These are phyloP conservation scores for Lepidochitona cinerea DNA, from an alignment of 2,888 invertebrate species.

Conservation along the genomic window DNA sequence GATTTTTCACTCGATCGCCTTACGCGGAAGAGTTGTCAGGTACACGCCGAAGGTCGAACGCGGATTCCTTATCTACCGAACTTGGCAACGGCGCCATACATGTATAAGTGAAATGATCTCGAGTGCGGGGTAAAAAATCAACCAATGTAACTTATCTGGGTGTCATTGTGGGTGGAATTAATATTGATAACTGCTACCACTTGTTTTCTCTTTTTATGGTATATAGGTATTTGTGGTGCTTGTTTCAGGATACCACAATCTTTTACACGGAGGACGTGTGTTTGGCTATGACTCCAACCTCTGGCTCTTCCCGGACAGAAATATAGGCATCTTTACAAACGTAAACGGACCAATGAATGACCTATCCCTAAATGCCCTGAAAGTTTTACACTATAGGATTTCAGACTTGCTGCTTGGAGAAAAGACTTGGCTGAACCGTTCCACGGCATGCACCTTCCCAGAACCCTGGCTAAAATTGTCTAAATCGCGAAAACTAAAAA, in stretches of 20 bases:
- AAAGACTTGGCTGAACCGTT: slow-evolving; percentile 58
- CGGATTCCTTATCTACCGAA: no score
- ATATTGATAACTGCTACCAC: no score
- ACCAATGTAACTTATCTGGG: no score
- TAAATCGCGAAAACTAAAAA: neutral
- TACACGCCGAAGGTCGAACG: no score
- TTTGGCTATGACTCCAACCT: slow-evolving; percentile 62
- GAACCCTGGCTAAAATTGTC: slow-evolving; percentile 44
- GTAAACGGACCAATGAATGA: slow-evolving; percentile 59
- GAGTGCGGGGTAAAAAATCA: no score
- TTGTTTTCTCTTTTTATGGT: no score
- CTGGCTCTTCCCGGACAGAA: slow-evolving; percentile 62
- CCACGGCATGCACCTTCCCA: slow-evolving; percentile 61
- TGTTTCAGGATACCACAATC: slow-evolving; percentile 54
- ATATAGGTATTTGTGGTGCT: no score
- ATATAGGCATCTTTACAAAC: slow-evolving; percentile 60
- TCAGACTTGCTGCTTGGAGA: slow-evolving; percentile 58
- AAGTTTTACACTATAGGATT: slow-evolving; percentile 49
- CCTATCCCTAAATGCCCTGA: slow-evolving; percentile 39
- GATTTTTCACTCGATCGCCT: no score
- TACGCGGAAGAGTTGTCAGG: no score
- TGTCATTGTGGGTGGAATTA: no score
- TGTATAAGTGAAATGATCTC: no score
- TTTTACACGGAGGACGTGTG: slow-evolving; percentile 67
- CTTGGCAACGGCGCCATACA: no score